Conservation (phyloP, 2,888 invertebrate species). For the Phasia obesa region DNA sequence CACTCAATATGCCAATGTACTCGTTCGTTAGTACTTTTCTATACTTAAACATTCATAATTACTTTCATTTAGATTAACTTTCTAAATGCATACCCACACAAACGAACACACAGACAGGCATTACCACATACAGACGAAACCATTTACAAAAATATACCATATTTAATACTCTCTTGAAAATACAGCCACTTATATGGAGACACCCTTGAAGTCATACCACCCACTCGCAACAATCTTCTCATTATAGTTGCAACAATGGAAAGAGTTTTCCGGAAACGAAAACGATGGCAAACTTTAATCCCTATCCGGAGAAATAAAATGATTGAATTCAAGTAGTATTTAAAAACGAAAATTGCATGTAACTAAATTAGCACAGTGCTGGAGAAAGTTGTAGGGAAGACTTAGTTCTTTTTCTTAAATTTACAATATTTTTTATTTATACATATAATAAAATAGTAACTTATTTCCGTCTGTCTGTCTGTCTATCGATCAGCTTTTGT, state of each 20-base stretch:
- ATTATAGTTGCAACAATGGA: constrained; percentile 9
- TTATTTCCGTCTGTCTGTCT: no score
- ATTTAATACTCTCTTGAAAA: not conserved
- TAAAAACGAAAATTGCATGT: constrained; percentile 44
- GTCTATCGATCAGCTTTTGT: no score
- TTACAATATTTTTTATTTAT: no score
- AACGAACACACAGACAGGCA: not conserved
- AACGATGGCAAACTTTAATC: constrained; percentile 48
- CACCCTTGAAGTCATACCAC: not conserved
- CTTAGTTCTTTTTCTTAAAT: not conserved
- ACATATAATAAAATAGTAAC: no score
- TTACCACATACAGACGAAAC: not conserved
- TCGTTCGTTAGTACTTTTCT: constrained; percentile 64
- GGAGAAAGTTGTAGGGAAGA: not conserved
- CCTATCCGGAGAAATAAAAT: constrained; percentile 43
- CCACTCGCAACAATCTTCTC: not conserved
- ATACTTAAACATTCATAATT: constrained; percentile 70
- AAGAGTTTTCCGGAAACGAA: constrained; percentile 37
- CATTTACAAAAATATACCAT: not conserved
- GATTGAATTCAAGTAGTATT: constrained; percentile 63
- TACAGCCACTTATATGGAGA: not conserved
- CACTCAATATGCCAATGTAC: constrained; percentile 70
- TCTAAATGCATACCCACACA: constrained; percentile 37
- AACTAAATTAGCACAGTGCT: constrained; percentile 40
- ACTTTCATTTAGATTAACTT: constrained; percentile 71